These are phyloP conservation scores for Hafferia zeledoni DNA, from an alignment of 2,797 vertebrate species.

Conservation along the genomic window DNA sequence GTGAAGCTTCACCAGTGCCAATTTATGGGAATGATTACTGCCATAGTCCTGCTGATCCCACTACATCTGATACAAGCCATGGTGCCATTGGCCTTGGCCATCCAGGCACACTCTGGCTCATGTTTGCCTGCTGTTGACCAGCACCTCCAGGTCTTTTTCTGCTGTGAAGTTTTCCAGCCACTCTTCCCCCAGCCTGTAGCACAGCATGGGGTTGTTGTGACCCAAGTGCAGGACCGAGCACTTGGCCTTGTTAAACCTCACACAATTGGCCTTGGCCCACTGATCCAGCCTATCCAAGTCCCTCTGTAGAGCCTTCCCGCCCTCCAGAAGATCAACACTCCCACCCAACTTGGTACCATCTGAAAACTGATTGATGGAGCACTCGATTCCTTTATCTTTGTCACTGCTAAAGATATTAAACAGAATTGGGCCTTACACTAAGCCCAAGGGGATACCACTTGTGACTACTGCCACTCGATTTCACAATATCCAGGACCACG, in stretches of 20 bases:
- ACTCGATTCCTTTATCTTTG: not conserved
- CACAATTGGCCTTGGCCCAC: too few species aligned
- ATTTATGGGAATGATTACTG: rapidly evolving
- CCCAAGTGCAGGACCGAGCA: too few species aligned
- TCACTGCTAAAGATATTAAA: not conserved
- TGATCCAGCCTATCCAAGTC: not conserved
- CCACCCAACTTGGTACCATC: not conserved
- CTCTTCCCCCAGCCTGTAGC: not conserved
- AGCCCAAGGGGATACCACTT: not conserved
- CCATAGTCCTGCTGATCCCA: not conserved
- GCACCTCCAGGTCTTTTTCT: not conserved
- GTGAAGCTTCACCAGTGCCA: not conserved
- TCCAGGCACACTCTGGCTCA: not conserved
- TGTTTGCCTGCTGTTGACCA: not conserved
- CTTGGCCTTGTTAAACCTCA: not conserved
- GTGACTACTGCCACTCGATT: not conserved
- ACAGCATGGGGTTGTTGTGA: not conserved
- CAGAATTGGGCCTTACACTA: not conserved
- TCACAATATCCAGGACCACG: not conserved
- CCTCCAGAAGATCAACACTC: not conserved
- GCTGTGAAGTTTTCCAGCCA: not conserved
- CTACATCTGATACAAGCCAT: not conserved
- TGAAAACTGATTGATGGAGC: not conserved
- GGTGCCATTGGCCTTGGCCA: not conserved
- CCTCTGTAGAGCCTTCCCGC: not conserved